A percentile compares a stretch with the other conserved stretches of the same genome.
phyloP scores from a whole-genome alignment of 1,140 invertebrate species.

The Laupala kohalensis region DNA sequence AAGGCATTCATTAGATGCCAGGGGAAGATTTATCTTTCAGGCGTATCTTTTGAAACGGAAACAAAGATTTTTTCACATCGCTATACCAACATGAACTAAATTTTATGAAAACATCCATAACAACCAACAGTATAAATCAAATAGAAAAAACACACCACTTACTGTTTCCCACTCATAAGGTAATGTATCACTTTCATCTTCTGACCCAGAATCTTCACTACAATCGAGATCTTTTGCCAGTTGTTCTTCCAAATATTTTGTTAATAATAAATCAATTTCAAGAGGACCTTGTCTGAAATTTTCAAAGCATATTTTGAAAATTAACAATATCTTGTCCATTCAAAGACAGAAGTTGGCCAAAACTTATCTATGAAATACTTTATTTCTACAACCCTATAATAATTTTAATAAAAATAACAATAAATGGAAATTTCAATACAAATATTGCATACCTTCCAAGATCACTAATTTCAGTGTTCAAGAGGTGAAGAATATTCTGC shows the following conservation, averaged over 20 bases:
- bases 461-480: constrained; percentile 48
- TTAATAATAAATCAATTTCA: constrained; percentile 25
- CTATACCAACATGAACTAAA: too few species aligned
- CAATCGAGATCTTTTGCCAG: constrained; percentile 42
- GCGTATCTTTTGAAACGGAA: too few species aligned
- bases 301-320: too few species aligned
- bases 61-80: too few species aligned
- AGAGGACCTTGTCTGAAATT: constrained; percentile 24
- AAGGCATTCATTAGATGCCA: too few species aligned
- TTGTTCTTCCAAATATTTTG: constrained; percentile 41
- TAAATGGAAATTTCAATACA: background rate
- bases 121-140: too few species aligned
- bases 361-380: too few species aligned
- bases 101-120: too few species aligned
- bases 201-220: constrained; percentile 49
- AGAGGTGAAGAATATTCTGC: constrained; percentile 55
- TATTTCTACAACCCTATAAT: background rate
- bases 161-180: constrained; percentile 56
- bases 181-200: constrained; percentile 43
- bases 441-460: constrained; percentile 44
- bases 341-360: too few species aligned
- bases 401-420: background rate
- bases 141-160: constrained; percentile 21
- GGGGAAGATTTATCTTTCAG: too few species aligned
- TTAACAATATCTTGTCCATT: too few species aligned